Evolutionary conservation across 2,113 vertebrate species (phyloP), one percentile per base, ranked within the genome.

Genomic region (Chaetops frenatus): DNA sequence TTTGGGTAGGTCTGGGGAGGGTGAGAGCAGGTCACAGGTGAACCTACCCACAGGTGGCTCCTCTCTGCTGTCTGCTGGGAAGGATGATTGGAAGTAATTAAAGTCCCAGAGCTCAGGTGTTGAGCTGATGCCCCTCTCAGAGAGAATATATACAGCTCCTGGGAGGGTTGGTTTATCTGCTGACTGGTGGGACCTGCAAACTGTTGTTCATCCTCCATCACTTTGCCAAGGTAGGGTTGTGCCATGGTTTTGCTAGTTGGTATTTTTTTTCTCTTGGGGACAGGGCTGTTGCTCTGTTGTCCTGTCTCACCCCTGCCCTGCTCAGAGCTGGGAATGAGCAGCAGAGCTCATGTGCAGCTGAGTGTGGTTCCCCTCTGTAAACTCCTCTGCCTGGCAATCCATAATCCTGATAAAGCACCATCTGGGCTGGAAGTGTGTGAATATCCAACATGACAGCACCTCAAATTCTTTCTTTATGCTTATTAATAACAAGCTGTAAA

Each of bases 401-500:
- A 80, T 71, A 96, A 93, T 94, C 69, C 66, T 10, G 78, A 66
- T 77, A 94, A 95, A 36, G 48, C 83, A 92, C 94, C 96, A 96
- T 95, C 97, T 97, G 97, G 87, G 51, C 79, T 74, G 65, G 74
- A 88, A 94, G 88, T 20, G 51, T 92, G 84, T 82, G 96, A 95
- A 74, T 97, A 91, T 94, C 95, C 60, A 40, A 64, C 16, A 2
- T 47, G 90, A 95, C 94, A 89, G 84, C 61, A 82, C 94, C 87
- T 96, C 92, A 51, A 40, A 95, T 91, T 95, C 91, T 93, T 94
- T 69, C 95, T 94, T 97, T 97, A 90, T 91, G 86, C 94, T 94
- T 97, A 97, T 97, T 97, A 98, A 97, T 97, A 96, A 92, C 94
- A 94, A 97, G 91, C 97, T 96, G 95, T 96, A 96, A 97, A 97